Conservation (phyloP, 2,113 vertebrate genomes). For the Chlamydotis undulata region DNA sequence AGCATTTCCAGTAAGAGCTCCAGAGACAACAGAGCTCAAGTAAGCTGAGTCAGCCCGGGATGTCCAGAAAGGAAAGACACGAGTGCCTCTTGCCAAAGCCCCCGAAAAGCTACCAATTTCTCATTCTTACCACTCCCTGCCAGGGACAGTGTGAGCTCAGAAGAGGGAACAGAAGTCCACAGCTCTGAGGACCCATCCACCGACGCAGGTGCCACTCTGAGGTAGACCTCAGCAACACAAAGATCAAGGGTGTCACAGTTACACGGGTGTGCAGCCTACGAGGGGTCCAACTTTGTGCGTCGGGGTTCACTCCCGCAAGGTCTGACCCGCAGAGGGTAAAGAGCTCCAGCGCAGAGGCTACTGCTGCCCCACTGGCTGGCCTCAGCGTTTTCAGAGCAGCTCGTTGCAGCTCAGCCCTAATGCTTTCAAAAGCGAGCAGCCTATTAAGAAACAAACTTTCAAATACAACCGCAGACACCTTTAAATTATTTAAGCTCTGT, state of each 20-base stretch:
- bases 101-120: neutral
- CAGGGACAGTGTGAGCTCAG: neutral
- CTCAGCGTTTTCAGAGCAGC: neutral
- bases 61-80: neutral
- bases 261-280: neutral
- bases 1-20: neutral
- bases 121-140: neutral
- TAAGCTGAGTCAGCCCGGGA: neutral
- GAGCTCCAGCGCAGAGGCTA: neutral
- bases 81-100: neutral
- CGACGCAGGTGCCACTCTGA: neutral
- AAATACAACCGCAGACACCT: neutral
- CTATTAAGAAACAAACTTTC: neutral
- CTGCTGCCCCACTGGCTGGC: neutral
- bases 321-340: neutral
- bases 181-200: neutral
- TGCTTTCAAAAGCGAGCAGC: neutral
- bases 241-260: neutral
- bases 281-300: neutral
- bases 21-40: neutral
- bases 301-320: neutral
- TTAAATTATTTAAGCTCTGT: neutral
- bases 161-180: neutral
- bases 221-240: neutral
- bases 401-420: neutral